Evolutionary conservation across 2,797 vertebrate species (phyloP).

Genomic region (Propithecus deckenii): DNA sequence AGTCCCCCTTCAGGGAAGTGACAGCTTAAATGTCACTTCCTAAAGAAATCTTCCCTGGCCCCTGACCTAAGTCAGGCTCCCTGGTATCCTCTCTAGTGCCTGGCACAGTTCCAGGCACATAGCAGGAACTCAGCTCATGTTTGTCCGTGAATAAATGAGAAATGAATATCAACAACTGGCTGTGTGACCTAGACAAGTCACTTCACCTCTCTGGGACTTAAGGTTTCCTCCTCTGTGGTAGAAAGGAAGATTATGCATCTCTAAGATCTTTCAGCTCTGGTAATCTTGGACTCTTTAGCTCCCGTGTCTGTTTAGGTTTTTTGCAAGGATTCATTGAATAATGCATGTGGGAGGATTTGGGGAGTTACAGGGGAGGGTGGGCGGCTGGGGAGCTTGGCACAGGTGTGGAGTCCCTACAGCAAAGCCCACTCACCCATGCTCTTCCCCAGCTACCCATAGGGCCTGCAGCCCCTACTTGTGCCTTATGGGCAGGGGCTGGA

Average conservation of each 20-base stretch:
- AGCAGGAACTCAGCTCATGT: not conserved
- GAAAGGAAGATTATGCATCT: no score
- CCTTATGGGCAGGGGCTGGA: not conserved
- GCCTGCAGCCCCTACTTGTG: not conserved
- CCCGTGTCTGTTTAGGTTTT: not conserved
- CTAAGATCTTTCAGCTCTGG: not conserved
- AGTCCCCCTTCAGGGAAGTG: not conserved
- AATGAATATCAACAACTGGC: not conserved
- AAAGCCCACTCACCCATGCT: not conserved
- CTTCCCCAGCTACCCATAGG: not conserved
- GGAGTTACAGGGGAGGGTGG: rapidly evolving
- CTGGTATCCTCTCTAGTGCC: not conserved
- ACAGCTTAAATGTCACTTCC: not conserved
- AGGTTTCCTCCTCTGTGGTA: not conserved
- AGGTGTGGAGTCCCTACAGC: rapidly evolving
- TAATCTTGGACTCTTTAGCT: not conserved
- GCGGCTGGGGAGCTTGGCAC: not conserved
- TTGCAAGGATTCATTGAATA: not conserved
- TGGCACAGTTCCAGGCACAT: not conserved
- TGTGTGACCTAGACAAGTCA: not conserved
- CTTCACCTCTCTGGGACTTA: not conserved
- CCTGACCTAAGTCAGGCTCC: not conserved
- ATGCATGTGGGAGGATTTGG: no score
- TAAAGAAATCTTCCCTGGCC: not conserved
- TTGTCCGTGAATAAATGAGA: not conserved